Base-by-base conservation (phyloP, 2,113 vertebrate genomes). In the Oxygymnocypris stewartii region DNA sequence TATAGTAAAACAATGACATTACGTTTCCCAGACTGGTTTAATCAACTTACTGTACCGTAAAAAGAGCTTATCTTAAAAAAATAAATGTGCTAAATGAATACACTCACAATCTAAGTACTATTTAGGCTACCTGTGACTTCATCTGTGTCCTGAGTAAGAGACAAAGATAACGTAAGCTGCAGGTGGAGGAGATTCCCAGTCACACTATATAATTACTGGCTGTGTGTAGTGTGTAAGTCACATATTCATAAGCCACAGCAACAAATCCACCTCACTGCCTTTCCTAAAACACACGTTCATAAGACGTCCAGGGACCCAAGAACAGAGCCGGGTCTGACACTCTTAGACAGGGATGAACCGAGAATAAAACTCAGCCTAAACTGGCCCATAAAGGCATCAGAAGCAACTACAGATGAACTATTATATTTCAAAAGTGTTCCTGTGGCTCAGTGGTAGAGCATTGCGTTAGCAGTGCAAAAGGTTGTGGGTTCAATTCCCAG, bases 261-360 rank as follows among this genome's bases (percentile, higher is more conserved):
- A 82, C 51, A 49, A 14, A 76, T 13, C 12, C 47, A 49, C 12
- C 47, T 49, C 13, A 49, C 1, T 49, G 47, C 12, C 12, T 49
- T 49, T 49, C 47, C 13, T 44, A 71, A 75, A 79, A 78, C 61
- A 12, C 13, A 57, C 80, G 51, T 87, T 84, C 88, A 90, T 37
- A 91, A 88, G 83, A 11, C 35, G 37, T 5, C 4, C 37, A 37
- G 37, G 4, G 37, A 37, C 37, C 37, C 37, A 37, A 37, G 37
- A 37, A 37, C 37, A 37, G 37, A 37, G 37, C 4, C 37, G 37
- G 37, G 37, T 37, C 37, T 37, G 37, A 37, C 37, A 5, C 37
- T 37, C 37, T 37, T 5, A 37, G 37, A 37, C 31, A 73, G 16
- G 13, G 63, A 31, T 67, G 12, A 28, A 16, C 28, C 31, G 12